Base-by-base conservation (phyloP, 2,888 invertebrate species). In the Pheosia gnoma region DNA sequence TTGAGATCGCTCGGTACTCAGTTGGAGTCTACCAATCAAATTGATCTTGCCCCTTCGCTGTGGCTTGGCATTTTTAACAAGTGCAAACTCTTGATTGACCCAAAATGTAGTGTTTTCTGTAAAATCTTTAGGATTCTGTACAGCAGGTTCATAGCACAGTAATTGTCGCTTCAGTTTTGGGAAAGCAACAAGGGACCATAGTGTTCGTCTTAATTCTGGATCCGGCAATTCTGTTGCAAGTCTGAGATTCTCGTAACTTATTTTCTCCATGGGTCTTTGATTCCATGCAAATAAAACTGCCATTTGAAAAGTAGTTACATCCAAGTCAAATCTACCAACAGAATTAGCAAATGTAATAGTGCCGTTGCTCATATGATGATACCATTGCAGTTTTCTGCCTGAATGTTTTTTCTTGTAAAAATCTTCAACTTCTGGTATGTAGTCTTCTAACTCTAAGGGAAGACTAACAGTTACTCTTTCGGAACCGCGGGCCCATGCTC, bases 231-330 rank as follows among this genome's bases (percentile, higher is more conserved):
- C 99, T 1, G 99, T 99, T 4, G 99, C 99, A 72, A 99, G 94
- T 79, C 98, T 95, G 64, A 99, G 94, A 93, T 99, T 99, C 91
- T 99, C 99, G 83, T 99, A 98, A n/a, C 98, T 97, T 67, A 99
- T 96, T 89, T 96, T 97, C 81, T 99, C 99, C 76, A 96, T 94
- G 1, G 98, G 98, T 71, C 99, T 95, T 86, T 99, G 98, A 94
- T 99, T 99, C 99, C 99, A 99, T 13, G 99, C 98, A 93, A 99
- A 99, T 54, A 99, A 94, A 13, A 99, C 99, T 51, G 99, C 99
- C 99, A 99, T 99, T 96, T 99, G 99, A 91, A 99, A 99, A 39
- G 99, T 99, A 11, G 99, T 99, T 6, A 99, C 99, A 86, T 99
- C 99, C 78, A 99, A 94, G 91, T 99, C 99, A 91, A 98, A 99